Evolutionary conservation across 2,113 vertebrate genomes (phyloP).

Genomic region (Gallinago jamesoni): DNA sequence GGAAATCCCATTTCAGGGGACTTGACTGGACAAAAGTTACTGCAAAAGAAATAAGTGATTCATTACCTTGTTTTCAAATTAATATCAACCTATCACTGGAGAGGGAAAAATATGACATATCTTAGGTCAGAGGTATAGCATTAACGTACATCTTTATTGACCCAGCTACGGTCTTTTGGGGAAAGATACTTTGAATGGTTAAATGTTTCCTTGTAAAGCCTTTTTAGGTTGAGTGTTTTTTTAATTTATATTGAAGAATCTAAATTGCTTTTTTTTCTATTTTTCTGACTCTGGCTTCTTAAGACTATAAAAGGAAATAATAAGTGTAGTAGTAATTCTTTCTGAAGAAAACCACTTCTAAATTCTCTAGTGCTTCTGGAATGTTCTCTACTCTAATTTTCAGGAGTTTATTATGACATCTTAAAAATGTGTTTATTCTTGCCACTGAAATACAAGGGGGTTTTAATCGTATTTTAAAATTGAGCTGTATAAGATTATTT

Average conservation of each 20-base stretch:
- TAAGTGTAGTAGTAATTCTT: conserved; percentile 19
- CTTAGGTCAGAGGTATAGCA: background rate
- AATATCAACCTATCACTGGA: background rate
- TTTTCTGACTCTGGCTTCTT: background rate
- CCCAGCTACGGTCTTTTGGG: background rate
- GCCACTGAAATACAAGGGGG: background rate
- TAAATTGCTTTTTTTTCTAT: background rate
- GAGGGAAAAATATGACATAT: background rate
- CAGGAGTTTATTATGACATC: background rate
- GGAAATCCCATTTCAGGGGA: background rate
- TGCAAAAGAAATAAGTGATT: background rate
- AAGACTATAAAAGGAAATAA: conserved; percentile 34
- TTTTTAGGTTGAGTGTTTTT: background rate
- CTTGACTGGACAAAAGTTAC: background rate
- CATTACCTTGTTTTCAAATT: conserved; percentile 1
- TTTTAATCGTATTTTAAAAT: background rate
- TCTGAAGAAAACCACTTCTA: background rate
- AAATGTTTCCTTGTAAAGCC: background rate
- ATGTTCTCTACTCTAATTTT: conserved; percentile 46
- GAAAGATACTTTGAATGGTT: background rate
- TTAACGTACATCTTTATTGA: background rate
- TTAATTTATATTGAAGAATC: background rate
- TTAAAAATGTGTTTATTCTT: background rate
- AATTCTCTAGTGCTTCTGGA: conserved; percentile 39
- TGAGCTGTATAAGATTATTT: background rate